Percentiles rank a stretch among this genome's conserved stretches.
Conservation (phyloP, 2,888 invertebrate genomes). For the Thecocarcelia acutangulata region DNA sequence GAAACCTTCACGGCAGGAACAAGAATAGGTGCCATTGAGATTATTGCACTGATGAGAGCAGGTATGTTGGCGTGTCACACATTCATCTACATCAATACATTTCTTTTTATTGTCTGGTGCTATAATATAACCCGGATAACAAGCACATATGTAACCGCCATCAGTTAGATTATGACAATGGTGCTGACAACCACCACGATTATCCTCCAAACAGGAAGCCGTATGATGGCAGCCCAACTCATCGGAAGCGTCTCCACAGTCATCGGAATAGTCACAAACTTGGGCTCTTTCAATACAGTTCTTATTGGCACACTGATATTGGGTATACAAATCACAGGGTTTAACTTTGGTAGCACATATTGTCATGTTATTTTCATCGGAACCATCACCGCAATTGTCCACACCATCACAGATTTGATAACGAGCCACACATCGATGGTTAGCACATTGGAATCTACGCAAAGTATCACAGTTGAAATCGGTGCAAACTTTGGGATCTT, state of each 20-base stretch:
- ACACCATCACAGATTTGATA: conserved; percentile 95
- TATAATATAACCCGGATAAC: conserved; percentile 92
- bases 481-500: conserved; percentile 89
- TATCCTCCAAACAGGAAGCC: conserved; percentile 83
- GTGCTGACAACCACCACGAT: conserved; percentile 93
- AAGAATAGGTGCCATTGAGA: conserved; percentile 93
- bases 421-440: conserved; percentile 92
- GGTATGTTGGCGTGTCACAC: conserved; percentile 89
- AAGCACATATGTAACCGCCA: conserved; percentile 94
- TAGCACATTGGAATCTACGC: conserved; percentile 93
- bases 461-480: conserved; percentile 93
- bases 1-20: conserved; percentile 93
- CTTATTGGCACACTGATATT: conserved; percentile 94
- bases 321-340: conserved; percentile 88
- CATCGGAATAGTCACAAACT: conserved; percentile 94
- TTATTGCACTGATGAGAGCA: conserved; percentile 97
- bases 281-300: conserved; percentile 90
- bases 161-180: conserved; percentile 92
- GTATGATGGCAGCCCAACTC: conserved; percentile 93
- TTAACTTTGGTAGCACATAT: conserved; percentile 89
- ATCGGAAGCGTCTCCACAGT: conserved; percentile 95
- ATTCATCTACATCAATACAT: conserved; percentile 95
- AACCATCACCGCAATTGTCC: conserved; percentile 96
- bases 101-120: conserved; percentile 90
- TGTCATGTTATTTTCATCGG: conserved; percentile 97